These are phyloP conservation scores for Caenorhabditis sp. DNA, from an alignment of 2,888 invertebrate genomes.

Conservation along the genomic window DNA sequence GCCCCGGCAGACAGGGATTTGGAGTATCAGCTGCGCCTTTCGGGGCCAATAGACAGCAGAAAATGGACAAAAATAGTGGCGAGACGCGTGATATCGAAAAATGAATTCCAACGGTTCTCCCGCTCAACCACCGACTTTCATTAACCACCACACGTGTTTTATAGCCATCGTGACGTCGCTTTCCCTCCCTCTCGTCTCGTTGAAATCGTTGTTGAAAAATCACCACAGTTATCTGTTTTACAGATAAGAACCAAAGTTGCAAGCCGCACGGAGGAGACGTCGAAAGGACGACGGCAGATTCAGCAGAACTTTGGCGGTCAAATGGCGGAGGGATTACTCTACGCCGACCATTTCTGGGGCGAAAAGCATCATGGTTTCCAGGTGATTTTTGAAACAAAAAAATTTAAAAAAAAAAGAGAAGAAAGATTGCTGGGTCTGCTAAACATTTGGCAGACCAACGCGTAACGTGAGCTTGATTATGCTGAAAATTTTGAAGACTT, in stretches of 20 bases:
- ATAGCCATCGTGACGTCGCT: conserved; percentile 17
- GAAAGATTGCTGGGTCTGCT: no score
- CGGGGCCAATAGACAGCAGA: conserved; percentile 6
- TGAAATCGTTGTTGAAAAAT: conserved; percentile 38
- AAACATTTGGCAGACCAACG: no score
- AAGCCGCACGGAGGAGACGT: conserved; percentile 5
- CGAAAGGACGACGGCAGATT: conserved; percentile 2
- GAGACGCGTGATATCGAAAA: conserved; percentile 11
- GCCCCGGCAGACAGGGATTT: conserved; percentile 34
- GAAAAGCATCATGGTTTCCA: conserved; percentile 85
- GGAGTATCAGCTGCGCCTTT: conserved; percentile 29
- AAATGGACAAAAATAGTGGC: conserved; percentile 22
- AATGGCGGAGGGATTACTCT: conserved; percentile 54
- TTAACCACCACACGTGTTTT: conserved; percentile 30
- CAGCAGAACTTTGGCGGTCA: conserved; percentile 43
- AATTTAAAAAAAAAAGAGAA: background rate
- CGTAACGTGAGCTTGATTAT: no score
- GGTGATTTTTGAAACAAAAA: conserved; percentile 85
- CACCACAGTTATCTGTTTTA: conserved; percentile 36
- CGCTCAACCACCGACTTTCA: background rate
- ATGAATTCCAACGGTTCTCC: background rate
- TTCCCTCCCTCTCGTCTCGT: conserved; percentile 15
- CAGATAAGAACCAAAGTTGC: conserved; percentile 30
- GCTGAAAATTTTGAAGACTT: no score
- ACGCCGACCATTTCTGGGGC: conserved; percentile 69